Evolutionary conservation across 2,888 invertebrate species (phyloP), one percentile per base, ranked within the genome.

Genomic region (Caenorhabditis wallacei): DNA sequence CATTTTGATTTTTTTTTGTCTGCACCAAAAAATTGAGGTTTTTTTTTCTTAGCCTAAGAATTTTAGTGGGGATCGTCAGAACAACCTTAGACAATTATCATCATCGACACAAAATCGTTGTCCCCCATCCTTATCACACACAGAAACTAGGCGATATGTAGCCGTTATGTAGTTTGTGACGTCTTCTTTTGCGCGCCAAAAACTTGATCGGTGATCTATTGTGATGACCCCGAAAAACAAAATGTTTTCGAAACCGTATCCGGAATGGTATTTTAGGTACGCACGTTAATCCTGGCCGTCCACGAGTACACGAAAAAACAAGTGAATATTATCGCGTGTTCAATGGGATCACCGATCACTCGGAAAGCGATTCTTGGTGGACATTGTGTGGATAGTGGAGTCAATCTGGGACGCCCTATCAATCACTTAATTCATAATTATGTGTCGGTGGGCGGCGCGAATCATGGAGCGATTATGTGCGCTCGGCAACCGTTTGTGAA

Each of bases 291-390:
- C 35, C 76, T 83, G 11, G 82, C 86, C 5, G 86, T 86, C 43
- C 81, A 86, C 48, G 80, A 83, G 16, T 86, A 86, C 72, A 84
- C 86, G 3, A 54, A 79, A 22, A 84, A 82, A 43, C 82, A 35
- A 30, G 83, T 86, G 2, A 84, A 86, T 72, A 80, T 86, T 26
- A 56, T 86, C 22, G 86, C 83, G 1, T 82, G 64, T 72, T 86
- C 86, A 8, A 86, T 86, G 86, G 86, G 86, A 37, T 84, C 84
- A 10, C 84, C 86, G 8, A 86, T 86, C 54, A 81, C 81, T 20
- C 46, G 86, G 10, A 86, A 86, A 24, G 83, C 83, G 0, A 83
- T 83, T 26, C 48, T 83, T 18, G 83, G 83, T n/a, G 83, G 83
- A 1, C 79, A 78, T 22, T 83, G 83, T 51, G 68, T 83, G 1